Evolutionary conservation across 2,797 vertebrate species (phyloP), one percentile per base, ranked within the genome.

Genomic region (Anguilla megastoma): DNA sequence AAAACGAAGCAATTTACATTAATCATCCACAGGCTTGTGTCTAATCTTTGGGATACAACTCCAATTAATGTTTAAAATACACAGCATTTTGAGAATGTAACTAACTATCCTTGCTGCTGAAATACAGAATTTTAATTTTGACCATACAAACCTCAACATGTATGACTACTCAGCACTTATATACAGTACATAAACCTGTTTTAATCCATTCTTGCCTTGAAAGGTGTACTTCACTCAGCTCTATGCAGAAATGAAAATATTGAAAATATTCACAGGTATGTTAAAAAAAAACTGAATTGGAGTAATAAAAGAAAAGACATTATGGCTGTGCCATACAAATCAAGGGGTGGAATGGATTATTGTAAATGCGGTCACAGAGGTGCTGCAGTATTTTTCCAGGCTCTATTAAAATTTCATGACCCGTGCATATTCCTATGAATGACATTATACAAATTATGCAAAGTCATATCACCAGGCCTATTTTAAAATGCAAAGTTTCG

Each of bases 371-470:
- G 63, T 83, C 76, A 45, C 16, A 41, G 94, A 94, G 93, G 89
- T 92, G 92, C 92, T 92, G 93, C 95, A 94, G 93, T 94, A 93
- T 94, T 94, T 93, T 94, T 91, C 94, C 89, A 91, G 90, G 92
- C 91, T 91, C 92, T 91, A 96, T 97, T 95, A 96, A 95, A 95
- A 95, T 95, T 95, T 96, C 95, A 97, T 95, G 94, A 93, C 91
- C 91, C 93, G 90, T 90, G 90, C 93, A 94, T 93, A 95, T 95
- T 95, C 95, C 94, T 92, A 95, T 96, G 95, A 96, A 96, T 96
- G 95, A 93, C 94, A 96, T 96, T 96, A 96, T 96, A 95, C 93
- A 96, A 95, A 96, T 96, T 94, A 97, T 95, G 95, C 94, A 93
- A 95, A 97, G 95, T 95, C 95, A 95, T 92, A 95, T 96, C 95